Percentiles rank a stretch among this genome's conserved stretches.
phyloP scores from a whole-genome alignment of 2,797 vertebrate genomes.

The Arctocebus calabarensis region DNA sequence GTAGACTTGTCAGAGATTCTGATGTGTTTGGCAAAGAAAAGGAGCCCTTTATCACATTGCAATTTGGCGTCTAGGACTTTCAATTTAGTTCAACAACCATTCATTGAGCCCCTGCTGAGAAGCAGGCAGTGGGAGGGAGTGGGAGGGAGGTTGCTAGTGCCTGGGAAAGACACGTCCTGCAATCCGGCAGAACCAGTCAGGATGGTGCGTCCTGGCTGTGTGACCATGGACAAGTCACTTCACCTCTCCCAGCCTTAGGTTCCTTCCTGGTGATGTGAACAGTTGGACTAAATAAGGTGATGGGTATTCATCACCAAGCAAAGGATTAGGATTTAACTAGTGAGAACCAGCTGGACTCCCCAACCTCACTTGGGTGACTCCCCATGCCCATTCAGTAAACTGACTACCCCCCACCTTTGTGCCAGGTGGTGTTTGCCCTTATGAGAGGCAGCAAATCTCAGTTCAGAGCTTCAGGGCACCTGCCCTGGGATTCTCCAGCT shows the following conservation, averaged over 20 bases:
- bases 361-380: not conserved
- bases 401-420: too few relatives aligned
- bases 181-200: not conserved
- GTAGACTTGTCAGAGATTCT: not conserved
- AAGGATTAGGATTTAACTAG: not conserved
- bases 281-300: not conserved
- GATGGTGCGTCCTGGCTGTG: not conserved
- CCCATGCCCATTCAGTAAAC: rapidly evolving
- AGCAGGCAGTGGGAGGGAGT: not conserved
- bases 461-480: not conserved
- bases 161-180: not conserved
- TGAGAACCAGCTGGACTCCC: not conserved
- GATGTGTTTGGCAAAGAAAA: not conserved
- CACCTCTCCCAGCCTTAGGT: not conserved
- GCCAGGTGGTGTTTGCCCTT: rapidly evolving
- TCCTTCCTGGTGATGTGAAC: not conserved
- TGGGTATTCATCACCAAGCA: not conserved
- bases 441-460: not conserved
- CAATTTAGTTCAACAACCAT: constrained; percentile 40
- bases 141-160: not conserved
- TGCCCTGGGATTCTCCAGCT: too few relatives aligned
- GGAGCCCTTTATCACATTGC: not conserved
- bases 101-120: constrained; percentile 35
- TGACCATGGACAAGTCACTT: not conserved
- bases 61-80: constrained; percentile 18